These are phyloP conservation scores for Perizoma affinitatum DNA, from an alignment of 2,888 invertebrate genomes.

Conservation along the genomic window DNA sequence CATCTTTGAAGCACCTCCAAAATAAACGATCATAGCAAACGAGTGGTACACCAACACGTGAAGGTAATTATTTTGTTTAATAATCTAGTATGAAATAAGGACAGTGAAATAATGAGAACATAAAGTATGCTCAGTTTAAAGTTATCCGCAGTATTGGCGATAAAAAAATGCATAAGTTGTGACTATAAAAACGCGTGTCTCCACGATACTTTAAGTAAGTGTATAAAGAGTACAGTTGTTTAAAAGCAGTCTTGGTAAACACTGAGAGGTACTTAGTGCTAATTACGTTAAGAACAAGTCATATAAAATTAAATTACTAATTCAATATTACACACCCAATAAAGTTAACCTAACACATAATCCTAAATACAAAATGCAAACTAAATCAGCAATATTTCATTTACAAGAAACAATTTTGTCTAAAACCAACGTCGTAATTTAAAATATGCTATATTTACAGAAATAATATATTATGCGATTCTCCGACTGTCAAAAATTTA, in stretches of 20 bases:
- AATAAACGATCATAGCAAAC: slow-evolving; percentile 32
- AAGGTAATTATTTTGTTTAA: slow-evolving; percentile 36
- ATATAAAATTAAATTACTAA: slow-evolving; percentile 76
- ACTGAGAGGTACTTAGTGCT: slow-evolving; percentile 82
- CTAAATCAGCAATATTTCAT: slow-evolving; percentile 82
- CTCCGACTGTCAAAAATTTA: slow-evolving; percentile 74
- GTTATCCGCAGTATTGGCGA: slow-evolving; percentile 75
- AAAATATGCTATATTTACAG: slow-evolving; percentile 80
- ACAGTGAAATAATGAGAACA: slow-evolving; percentile 62
- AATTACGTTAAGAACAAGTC: slow-evolving; percentile 73
- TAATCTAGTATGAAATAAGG: slow-evolving; percentile 62
- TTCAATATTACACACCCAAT: slow-evolving; percentile 74
- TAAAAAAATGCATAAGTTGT: slow-evolving; percentile 82
- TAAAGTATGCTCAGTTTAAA: slow-evolving; percentile 61
- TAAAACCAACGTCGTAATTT: slow-evolving; percentile 74
- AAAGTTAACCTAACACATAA: slow-evolving; percentile 64
- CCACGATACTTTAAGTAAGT: slow-evolving; percentile 66
- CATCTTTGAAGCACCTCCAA: slow-evolving; percentile 55
- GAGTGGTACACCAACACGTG: slow-evolving; percentile 27
- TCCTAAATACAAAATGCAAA: slow-evolving; percentile 82
- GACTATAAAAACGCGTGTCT: slow-evolving; percentile 73
- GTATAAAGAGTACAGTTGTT: slow-evolving; percentile 79
- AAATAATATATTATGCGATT: slow-evolving; percentile 82
- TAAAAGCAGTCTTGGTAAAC: slow-evolving; percentile 84
- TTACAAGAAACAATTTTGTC: slow-evolving; percentile 80